Evolutionary conservation across 1,140 invertebrate species (phyloP), one percentile per base, ranked within the genome.

Genomic region (Conus betulinus): DNA sequence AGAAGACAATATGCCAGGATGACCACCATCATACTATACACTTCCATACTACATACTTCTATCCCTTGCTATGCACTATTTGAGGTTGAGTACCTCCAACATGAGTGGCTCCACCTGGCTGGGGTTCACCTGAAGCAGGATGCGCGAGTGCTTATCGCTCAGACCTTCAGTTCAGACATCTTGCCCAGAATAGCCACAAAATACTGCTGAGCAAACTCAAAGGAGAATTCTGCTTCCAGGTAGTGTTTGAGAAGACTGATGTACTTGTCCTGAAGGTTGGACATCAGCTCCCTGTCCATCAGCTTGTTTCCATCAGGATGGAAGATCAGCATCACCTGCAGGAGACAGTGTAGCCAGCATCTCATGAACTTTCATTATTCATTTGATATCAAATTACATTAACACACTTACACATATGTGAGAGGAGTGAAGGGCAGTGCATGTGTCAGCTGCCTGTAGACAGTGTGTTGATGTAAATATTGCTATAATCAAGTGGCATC

Each of bases 71-170:
- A n/a, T 60, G 57, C 15, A 8, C 57, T 55, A 88, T 52, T 88
- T 88, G 11, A 88, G 83, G 74, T 88, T 88, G 63, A 88, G 83
- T 17, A 88, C 74, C 76, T 88, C 98, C 92, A 98, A 97, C 27
- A 99, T 96, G 57, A 99, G 95, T 6, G 98, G 98, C 92, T 98
- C 98, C 81, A 99, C 97, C 93, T 97, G 96, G 86, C 97, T 97
- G 84, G 98, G 98, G 96, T 99, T 98, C 1, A 98, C 97, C 94
- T 98, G 97, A 53, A 98, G 95, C 94, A 98, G 98, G 53, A 98
- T 97, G 53, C 97, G 97, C 11, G 98, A 97, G 79, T 98, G 97
- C 89, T 98, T 97, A 90, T 98, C 98, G 89, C 98, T 98, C 63
- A 99, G 95, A 93, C 97, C 91, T 98, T 97, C 23, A 99, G 96